Percentiles rank a stretch among this genome's conserved stretches.
Conservation (phyloP, 2,113 vertebrate genomes). For the Brachionichthys hirsutus region DNA sequence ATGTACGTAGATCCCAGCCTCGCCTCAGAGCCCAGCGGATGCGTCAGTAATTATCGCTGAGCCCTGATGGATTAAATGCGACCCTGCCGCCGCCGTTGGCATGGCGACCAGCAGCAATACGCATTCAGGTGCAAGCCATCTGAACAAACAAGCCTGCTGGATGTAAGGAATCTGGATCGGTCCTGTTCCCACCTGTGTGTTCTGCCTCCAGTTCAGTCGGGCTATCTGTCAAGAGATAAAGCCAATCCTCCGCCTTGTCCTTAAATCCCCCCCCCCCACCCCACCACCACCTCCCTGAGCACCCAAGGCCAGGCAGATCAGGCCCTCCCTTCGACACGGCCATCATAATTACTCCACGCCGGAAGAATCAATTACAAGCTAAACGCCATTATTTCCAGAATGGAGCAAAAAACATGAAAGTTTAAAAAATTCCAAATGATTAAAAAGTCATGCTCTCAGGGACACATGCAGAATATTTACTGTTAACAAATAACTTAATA, state of each 20-base stretch:
- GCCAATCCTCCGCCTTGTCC: conserved; percentile 35
- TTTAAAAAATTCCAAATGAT: conserved; percentile 74
- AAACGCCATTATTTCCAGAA: conserved; percentile 74
- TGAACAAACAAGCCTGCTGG: conserved; percentile 18
- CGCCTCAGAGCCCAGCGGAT: conserved; percentile 36
- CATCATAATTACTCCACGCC: conserved; percentile 66
- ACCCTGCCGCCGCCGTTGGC: conserved; percentile 48
- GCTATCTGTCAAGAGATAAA: conserved; percentile 40
- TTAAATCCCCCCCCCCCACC: conserved; percentile 29
- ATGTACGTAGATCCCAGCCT: conserved; percentile 22
- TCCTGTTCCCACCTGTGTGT: conserved; percentile 36
- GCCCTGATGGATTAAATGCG: conserved; percentile 58
- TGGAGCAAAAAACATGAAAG: conserved; percentile 70
- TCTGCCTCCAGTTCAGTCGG: conserved; percentile 27
- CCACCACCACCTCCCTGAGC: conserved; percentile 28
- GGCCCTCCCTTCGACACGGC: conserved; percentile 49
- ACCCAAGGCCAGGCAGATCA: conserved; percentile 60
- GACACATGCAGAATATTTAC: conserved; percentile 78
- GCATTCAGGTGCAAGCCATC: conserved; percentile 19
- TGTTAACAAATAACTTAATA: conserved; percentile 82
- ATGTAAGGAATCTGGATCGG: conserved; percentile 19
- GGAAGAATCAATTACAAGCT: conserved; percentile 76
- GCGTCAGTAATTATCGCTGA: conserved; percentile 63
- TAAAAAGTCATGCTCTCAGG: conserved; percentile 73
- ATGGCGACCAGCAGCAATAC: conserved; percentile 30